Evolutionary conservation across 2,113 vertebrate species (phyloP).

Genomic region (Jacana jacana): DNA sequence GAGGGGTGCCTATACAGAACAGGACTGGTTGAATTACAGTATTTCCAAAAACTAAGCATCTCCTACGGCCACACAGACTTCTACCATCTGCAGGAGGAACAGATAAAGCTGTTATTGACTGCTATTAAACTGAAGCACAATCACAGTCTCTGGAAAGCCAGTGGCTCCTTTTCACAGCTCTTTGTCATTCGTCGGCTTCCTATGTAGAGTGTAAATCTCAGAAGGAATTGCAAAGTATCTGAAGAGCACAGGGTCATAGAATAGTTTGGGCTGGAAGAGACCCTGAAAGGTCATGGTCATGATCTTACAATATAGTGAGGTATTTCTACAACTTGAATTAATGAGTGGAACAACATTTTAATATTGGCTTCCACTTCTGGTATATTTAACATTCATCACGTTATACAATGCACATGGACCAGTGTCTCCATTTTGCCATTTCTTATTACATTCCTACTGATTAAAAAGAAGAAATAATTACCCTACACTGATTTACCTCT

Average conservation of each 20-base stretch:
- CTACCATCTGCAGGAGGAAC: not conserved
- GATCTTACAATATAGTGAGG: not conserved
- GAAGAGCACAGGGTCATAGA: not conserved
- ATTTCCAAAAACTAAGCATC: not conserved
- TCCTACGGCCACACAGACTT: not conserved
- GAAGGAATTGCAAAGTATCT: not conserved
- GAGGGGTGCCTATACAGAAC: not conserved
- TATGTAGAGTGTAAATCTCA: not conserved
- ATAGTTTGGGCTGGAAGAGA: not conserved
- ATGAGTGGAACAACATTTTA: not conserved
- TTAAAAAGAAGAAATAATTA: not conserved
- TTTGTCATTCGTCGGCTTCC: not conserved
- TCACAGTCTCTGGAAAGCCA: not conserved
- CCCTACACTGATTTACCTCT: not conserved
- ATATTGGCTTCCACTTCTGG: not conserved
- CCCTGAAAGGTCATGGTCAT: not conserved
- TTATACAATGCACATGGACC: not conserved
- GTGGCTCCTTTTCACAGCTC: not conserved
- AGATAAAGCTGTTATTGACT: not conserved
- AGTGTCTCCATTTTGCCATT: not conserved
- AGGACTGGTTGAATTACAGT: not conserved
- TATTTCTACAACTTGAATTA: not conserved
- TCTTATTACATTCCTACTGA: not conserved
- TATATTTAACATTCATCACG: not conserved
- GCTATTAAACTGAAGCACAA: not conserved